Base-by-base conservation (phyloP, 1,140 invertebrate species). In the Asobara japonica region DNA sequence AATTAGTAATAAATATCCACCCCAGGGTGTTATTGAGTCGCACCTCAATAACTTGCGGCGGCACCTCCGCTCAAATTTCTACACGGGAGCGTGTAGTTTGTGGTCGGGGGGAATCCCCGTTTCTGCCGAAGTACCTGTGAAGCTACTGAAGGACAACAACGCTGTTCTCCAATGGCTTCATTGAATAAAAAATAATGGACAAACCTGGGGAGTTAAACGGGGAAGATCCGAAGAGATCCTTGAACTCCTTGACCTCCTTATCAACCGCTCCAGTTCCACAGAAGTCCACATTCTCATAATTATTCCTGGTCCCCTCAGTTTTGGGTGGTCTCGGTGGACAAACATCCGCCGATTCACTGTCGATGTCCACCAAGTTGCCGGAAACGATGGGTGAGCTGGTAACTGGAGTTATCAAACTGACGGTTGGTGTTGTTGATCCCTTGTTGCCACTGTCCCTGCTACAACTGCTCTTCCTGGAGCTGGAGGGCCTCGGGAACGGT, bases 401-500 rank as follows among this genome's bases (percentile, higher is more conserved):
- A 5, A 78, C 27, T 10, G 79, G 70, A 5, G 72, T 77, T 5
- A 80, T 69, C 13, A 80, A 45, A 69, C 76, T 74, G 31, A 62
- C 3, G 75, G 78, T 77, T 16, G 69, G 74, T 0, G 80, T 79
- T 4, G 79, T 83, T 48, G 73, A 78, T 1, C 69, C 27, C 76
- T n/a, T n/a, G 78, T 76, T 30, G 77, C 36, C 71, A 8, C 69
- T 80, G n/a, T 80, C 77, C 16, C 74, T 75, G 30, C 68, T 76
- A n/a, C 76, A 76, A 41, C 78, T 85, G 18, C 76, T 83, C 60
- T 86, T 86, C 7, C 83, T 78, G 7, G 83, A 85, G 30, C 82
- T 85, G 1, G 84, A 84, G 0, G 89, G 86, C 70, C 89, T 89
- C 13, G 89, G 90, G 76, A 95, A 95, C 1, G 94, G 93, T 2